Evolutionary conservation across 2,797 vertebrate genomes (phyloP), one percentile per base, ranked within the genome.

Genomic region (Sciurus vulgaris): DNA sequence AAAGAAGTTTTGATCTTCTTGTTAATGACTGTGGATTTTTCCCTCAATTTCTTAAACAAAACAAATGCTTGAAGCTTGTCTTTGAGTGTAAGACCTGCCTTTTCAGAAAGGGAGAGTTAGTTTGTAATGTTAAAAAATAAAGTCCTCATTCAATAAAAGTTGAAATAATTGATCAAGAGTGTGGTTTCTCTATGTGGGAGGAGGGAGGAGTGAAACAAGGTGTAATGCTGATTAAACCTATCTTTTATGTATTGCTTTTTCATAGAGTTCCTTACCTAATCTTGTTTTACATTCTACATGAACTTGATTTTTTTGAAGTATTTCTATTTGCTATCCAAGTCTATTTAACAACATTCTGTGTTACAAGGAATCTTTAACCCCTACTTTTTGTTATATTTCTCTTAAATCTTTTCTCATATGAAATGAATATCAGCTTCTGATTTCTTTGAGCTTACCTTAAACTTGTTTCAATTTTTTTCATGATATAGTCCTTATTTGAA

Each of bases 141-240:
- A 98, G 97, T 98, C 97, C 96, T 98, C 93, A 94, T 98, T 98
- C 97, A 99, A 98, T 98, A 98, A 98, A 98, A 96, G 78, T 91
- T 96, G 95, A 98, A 98, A 96, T 98, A 96, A 86, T 98, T 97
- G 97, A 98, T 95, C 97, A 97, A 98, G 97, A 97, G 97, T 98
- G 96, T 98, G 94, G 88, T 88, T 98, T 96, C 89, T 98, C 73
- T 96, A 11, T 63, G 17, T 97, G 97, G 96, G 96, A 96, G 51
- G 73, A 87, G 74, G 85, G 70, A 54, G 70, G 49, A 72, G 92
- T 69, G 84, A 94, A 94, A 78, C 86, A 86, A 38, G 20, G 38
- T 18, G 14, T 51, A 41, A 24, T 84, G 38, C 54, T 76, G 2
- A 69, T 28, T 54, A 86, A 95, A 38, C 35, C 30, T 49, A 22